These are phyloP conservation scores for Phortica okadai DNA, from an alignment of 2,888 invertebrate species.

Conservation along the genomic window DNA sequence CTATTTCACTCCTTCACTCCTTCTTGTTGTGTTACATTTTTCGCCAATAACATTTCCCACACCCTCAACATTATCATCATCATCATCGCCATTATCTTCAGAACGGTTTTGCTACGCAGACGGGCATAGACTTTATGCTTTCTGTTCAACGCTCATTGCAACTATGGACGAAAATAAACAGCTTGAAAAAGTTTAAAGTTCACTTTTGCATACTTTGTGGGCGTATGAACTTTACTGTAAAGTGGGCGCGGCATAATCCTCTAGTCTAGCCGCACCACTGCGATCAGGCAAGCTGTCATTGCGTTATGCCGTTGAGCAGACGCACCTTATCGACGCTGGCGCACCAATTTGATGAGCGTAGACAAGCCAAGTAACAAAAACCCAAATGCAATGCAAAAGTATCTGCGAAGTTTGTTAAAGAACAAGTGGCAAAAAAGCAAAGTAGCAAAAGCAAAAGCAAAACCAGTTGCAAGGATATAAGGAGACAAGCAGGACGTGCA, in stretches of 20 bases:
- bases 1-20: neutral
- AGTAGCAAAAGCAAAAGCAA: no score
- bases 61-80: constrained; percentile 10
- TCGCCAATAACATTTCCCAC: neutral
- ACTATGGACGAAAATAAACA: neutral
- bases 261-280: no score
- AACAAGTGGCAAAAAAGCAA: no score
- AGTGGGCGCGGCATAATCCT: no score
- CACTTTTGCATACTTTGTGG: constrained; percentile 16
- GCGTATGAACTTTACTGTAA: no score
- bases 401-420: no score
- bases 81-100: neutral
- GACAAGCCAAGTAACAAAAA: constrained; percentile 7
- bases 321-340: neutral
- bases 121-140: no score
- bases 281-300: neutral
- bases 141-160: neutral
- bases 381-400: neutral
- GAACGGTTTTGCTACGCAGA: no score
- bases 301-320: neutral
- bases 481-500: no score
- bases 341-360: neutral
- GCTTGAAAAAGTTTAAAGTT: constrained; percentile 30
- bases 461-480: no score
- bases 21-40: neutral